Evolutionary conservation across 1,140 invertebrate species (phyloP).

Genomic region (Solen grandis): DNA sequence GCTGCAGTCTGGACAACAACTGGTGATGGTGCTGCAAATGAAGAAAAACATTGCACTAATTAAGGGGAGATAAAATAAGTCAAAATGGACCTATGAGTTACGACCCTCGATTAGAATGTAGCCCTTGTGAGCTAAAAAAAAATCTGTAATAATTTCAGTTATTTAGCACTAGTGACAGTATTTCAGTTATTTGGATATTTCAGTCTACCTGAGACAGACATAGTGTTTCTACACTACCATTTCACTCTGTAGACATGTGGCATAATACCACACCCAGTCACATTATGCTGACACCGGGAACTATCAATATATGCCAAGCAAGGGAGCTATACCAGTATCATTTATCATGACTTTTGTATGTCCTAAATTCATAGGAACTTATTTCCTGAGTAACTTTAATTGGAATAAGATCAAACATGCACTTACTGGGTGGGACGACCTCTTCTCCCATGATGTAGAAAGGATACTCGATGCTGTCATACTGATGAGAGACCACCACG

Average conservation of each 20-base stretch:
- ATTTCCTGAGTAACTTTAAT: not conserved
- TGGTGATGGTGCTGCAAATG: slow-evolving; percentile 3
- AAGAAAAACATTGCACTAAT: not conserved
- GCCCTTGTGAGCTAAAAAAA: not conserved
- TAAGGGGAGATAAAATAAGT: not conserved
- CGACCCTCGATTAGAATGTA: not conserved
- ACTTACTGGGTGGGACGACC: slow-evolving; percentile 34
- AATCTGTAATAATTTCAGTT: too few relatives aligned
- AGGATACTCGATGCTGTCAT: slow-evolving; percentile 2
- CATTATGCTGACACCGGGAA: not conserved
- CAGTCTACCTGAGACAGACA: too few relatives aligned
- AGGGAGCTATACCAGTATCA: too few relatives aligned
- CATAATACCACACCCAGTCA: not conserved
- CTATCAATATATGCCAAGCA: not conserved
- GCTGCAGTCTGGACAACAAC: slow-evolving; percentile 9
- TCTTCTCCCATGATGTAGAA: slow-evolving; percentile 16
- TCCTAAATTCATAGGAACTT: not conserved
- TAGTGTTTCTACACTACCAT: not conserved
- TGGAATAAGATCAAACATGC: not conserved
- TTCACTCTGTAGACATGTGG: not conserved
- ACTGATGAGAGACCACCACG: slow-evolving; percentile 7
- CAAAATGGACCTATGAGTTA: not conserved
- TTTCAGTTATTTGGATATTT: too few relatives aligned
- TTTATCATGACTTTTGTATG: not conserved
- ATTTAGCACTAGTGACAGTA: too few relatives aligned